Base-by-base conservation (phyloP, 1,140 invertebrate species). In the Augochlora pura region DNA sequence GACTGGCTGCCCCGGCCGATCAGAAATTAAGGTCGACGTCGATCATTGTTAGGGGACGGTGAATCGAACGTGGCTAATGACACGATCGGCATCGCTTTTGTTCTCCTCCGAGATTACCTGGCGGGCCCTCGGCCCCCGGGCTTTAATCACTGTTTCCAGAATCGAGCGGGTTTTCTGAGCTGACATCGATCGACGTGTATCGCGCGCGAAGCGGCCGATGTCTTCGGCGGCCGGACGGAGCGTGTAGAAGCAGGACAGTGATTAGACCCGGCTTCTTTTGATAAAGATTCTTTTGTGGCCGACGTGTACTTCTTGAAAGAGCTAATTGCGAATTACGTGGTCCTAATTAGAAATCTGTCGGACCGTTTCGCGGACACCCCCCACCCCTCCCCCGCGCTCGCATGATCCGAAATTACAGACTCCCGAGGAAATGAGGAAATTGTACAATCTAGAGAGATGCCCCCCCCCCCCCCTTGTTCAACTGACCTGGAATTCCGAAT, bases 11-110 rank as follows among this genome's bases (percentile, higher is more conserved):
- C 18, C 1, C 32, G 16, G 39, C 16, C 60, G 42, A 78, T 78
- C 68, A 32, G 27, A 60, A 64, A 78, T 78, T 78, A 78, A 72
- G 76, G 76, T 72, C 69, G 38, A 5, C 76, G 70, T 78, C 76
- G 54, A 72, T 78, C 76, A 78, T 64, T n/a, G 68, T 64, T 23
- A 62, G 32, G n/a, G 39, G 8, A 46, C 39, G 12, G 21, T 46
- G 75, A 52, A 63, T 64, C 59, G 32, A 27, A 12, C 21, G 10
- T 1, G 21, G 27, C 27, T 38, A 63, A 63, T 63, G 60, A 38
- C 23, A 62, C 60, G 60, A 70, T 46, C 18, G 16, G 39, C 27
- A 70, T 62, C 14, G 18, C 60, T 21, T n/a, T 21, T 16, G 60
- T 38, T 63, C 18, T 21, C 21, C 25, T 18, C 32, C 14, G 25